A percentile compares a stretch with the other conserved stretches of the same genome.
These are phyloP conservation scores for Thermophis baileyi DNA, from an alignment of 2,113 vertebrate genomes.

Conservation along the genomic window DNA sequence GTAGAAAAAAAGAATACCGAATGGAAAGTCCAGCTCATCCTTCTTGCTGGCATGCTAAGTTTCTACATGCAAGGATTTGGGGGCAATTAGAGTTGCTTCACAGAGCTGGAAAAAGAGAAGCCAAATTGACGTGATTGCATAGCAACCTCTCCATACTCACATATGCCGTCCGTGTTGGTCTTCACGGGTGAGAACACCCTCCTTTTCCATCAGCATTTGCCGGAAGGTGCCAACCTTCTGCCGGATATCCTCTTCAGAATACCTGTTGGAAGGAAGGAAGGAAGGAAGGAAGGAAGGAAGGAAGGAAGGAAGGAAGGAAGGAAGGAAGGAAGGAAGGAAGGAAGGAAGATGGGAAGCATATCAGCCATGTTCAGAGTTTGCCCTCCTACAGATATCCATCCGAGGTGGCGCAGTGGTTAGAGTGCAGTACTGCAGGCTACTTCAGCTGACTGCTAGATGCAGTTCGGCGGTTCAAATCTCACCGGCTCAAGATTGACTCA, in stretches of 20 bases:
- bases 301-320: rapidly evolving
- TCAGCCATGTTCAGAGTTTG: not conserved
- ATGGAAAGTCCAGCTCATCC: not conserved
- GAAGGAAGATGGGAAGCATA: rapidly evolving
- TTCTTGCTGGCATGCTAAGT: not conserved
- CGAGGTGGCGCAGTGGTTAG: too few species aligned
- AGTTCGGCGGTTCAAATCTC: too few species aligned
- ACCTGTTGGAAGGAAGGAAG: constrained; percentile 67
- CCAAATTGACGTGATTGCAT: not conserved
- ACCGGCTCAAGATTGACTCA: too few species aligned
- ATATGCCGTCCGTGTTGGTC: constrained; percentile 82
- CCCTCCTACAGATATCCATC: not conserved
- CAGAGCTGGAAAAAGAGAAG: not conserved
- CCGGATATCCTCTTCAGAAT: constrained; percentile 90
- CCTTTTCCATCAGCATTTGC: constrained; percentile 99
- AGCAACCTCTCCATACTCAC: constrained; percentile 72
- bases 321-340: not conserved
- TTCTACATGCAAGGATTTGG: not conserved
- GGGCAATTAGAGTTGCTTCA: not conserved
- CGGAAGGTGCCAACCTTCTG: constrained; percentile 97
- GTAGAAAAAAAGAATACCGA: not conserved
- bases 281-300: rapidly evolving
- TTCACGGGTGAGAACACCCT: constrained; percentile 93
- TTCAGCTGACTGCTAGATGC: too few species aligned
- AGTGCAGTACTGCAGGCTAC: too few species aligned